Percentiles rank a stretch among this genome's conserved stretches.
Conservation (phyloP, 2,797 vertebrate genomes). For the Phaenicophaeus curvirostris region DNA sequence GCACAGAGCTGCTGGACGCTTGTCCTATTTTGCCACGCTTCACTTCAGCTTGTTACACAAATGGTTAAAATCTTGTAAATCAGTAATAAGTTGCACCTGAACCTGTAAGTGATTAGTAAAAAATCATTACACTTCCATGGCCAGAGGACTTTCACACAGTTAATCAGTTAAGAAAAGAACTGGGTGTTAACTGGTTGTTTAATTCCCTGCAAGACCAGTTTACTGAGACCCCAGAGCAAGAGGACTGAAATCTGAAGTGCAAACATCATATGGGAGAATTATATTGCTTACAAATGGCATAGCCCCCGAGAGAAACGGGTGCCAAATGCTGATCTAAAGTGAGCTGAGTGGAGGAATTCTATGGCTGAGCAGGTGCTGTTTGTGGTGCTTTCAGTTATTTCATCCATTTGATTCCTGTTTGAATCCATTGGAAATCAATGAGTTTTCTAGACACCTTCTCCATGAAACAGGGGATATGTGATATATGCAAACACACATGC, state of each 20-base stretch:
- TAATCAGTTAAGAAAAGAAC: constrained; percentile 45
- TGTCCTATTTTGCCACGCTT: neutral
- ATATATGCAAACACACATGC: neutral
- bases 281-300: neutral
- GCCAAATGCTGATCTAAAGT: neutral
- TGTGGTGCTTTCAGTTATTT: neutral
- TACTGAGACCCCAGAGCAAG: neutral
- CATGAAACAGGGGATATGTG: neutral
- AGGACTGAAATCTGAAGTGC: neutral
- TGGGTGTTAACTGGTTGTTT: constrained; percentile 9
- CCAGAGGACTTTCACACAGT: constrained; percentile 63
- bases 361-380: neutral
- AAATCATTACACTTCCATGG: constrained; percentile 21
- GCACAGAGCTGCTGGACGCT: neutral
- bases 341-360: neutral
- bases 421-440: neutral
- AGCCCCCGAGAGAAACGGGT: neutral
- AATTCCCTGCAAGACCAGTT: constrained; percentile 4
- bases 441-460: neutral
- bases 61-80: constrained; percentile 44
- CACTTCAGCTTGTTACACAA: neutral
- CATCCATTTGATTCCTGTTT: neutral
- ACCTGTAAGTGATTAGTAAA: constrained; percentile 47
- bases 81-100: constrained; percentile 60
- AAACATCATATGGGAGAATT: neutral